A percentile compares a stretch with the other conserved stretches of the same genome.
Evolutionary conservation across 2,888 invertebrate genomes (phyloP).

Genomic region (Terebella lapidaria): DNA sequence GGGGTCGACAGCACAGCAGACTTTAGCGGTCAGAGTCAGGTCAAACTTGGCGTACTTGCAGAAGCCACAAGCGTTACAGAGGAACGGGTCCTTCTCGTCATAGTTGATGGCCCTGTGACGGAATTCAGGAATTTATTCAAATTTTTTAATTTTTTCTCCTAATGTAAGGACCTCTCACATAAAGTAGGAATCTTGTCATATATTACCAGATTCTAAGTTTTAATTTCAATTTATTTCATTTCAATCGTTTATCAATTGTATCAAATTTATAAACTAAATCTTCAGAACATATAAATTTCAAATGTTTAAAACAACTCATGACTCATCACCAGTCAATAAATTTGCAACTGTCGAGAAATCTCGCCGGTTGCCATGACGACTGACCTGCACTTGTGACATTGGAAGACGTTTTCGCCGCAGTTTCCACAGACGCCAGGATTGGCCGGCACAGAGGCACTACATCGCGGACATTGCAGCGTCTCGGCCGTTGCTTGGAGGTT

Average conservation of each 20-base stretch:
- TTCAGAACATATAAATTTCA: too few species aligned
- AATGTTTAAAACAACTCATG: too few species aligned
- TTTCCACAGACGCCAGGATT: slow-evolving; percentile 96
- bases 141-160: too few species aligned
- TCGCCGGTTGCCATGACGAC: too few species aligned
- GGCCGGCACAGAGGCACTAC: slow-evolving; percentile 92
- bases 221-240: too few species aligned
- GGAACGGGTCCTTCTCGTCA: slow-evolving; percentile 97
- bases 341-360: too few species aligned
- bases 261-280: too few species aligned
- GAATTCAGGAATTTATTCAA: not conserved
- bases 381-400: slow-evolving; percentile 93
- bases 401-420: slow-evolving; percentile 97
- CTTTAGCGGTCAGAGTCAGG: slow-evolving; percentile 82
- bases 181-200: too few species aligned
- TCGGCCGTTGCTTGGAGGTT: slow-evolving; percentile 73
- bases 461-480: slow-evolving; percentile 90
- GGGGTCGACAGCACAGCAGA: slow-evolving; percentile 93
- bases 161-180: too few species aligned
- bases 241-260: too few species aligned
- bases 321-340: too few species aligned
- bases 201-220: too few species aligned
- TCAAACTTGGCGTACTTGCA: slow-evolving; percentile 99
- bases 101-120: slow-evolving; percentile 85
- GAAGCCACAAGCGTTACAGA: slow-evolving; percentile 97